Base-by-base conservation (phyloP, 1,140 invertebrate species). In the Drosophila leontia region DNA sequence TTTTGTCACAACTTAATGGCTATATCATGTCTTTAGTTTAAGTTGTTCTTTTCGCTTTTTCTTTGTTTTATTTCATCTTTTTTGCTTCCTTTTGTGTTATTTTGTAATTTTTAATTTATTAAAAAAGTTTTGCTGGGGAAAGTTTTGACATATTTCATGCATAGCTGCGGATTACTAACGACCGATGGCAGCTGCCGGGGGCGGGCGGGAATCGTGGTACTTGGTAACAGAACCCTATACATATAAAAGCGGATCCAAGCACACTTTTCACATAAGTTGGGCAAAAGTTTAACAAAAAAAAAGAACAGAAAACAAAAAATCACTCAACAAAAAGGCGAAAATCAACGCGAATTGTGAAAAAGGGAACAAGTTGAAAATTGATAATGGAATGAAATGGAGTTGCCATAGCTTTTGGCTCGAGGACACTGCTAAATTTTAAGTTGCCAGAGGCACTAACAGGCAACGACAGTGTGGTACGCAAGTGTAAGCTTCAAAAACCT, bases 141-240 rank as follows among this genome's bases (percentile, higher is more conserved):
- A 85, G 63, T 85, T 85, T 78, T 59, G 78, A 61, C 78, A 78
- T 86, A 75, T 85, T 85, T 85, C 44, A 80, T 80, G 78, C 64
- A 83, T 79, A 83, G 62, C 71, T 79, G 62, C 51, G 59, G 68
- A 74, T 74, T 72, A 72, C 70, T 72, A 74, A 60, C 65, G 50
- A 70, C 45, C 68, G 70, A 53, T 41, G 57, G 41, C 56, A 58
- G 60, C 44, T 23, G 44, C 42, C 58, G 61, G 37, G 19, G 32
- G 62, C 26, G 23, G 35, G 59, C 53, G 32, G 39, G 39, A 42
- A 50, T 12, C 35, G 42, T 32, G 44, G 50, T 57, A 34, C 32
- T 53, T 26, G 75, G 44, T 48, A 60, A 78, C 56, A 59, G 42
- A 78, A 77, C 62, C 59, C 29, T 68, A 48, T 76, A 53, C 45